Base-by-base conservation (phyloP, 2,888 invertebrate genomes). In the Zeuzera pyrina region DNA sequence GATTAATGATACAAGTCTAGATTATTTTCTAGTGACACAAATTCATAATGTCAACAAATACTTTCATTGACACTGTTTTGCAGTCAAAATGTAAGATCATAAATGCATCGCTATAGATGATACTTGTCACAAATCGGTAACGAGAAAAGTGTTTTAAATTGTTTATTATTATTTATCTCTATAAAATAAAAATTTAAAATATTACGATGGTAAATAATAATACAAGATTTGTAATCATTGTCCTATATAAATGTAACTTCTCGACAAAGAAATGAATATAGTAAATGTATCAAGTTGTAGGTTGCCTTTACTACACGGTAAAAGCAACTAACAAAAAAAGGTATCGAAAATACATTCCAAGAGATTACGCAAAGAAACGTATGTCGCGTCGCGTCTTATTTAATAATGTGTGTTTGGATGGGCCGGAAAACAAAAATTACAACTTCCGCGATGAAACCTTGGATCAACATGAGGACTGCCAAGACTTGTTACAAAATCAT, bases 1-100 rank as follows among this genome's bases (percentile, higher is more conserved):
- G 70, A 78, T 76, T 76, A 77, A 81, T 77, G 60, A 51, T 47
- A 50, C 52, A 45, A 52, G 52, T 66, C 57, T 51, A 55, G 58
- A 69, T 60, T 55, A 57, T 61, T 62, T 58, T 58, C 45, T 42
- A 43, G 54, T 56, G 59, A 57, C 55, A 54, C 50, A 47, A 54
- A 52, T 49, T 50, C 50, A 49, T 52, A 52, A 55, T 52, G 52
- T 52, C 45, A 59, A 61, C 56, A 62, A 67, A 55, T 49, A 65
- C 65, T 65, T 66, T 67, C 68, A 57, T 60, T 52, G 44, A 48
- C 51, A 46, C 40, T 24, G 37, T 41, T 40, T 35, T n/a, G n/a
- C n/a, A n/a, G n/a, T n/a, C n/a, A n/a, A n/a, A n/a, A n/a, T n/a
- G n/a, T n/a, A n/a, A n/a, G n/a, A n/a, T n/a, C n/a, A n/a, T n/a